Percentiles rank a stretch among this genome's conserved stretches.
phyloP scores from a whole-genome alignment of 2,797 vertebrate genomes.

The Sitta carolinensis region DNA sequence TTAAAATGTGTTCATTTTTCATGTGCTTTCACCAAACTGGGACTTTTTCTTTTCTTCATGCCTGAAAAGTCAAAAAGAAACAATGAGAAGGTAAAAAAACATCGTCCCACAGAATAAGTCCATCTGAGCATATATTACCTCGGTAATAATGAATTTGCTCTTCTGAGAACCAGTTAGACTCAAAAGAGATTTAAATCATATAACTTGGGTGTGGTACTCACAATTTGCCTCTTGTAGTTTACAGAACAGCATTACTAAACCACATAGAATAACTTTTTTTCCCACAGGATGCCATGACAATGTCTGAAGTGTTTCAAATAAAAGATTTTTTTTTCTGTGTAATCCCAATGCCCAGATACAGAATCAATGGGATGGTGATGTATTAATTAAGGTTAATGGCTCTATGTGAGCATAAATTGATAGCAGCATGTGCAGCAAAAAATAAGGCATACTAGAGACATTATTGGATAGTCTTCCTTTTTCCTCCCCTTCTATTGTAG shows the following conservation, averaged over 20 bases:
- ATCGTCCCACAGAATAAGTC: not conserved
- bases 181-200: not conserved
- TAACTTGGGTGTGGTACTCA: not conserved
- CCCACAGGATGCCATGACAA: not conserved
- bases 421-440: not conserved
- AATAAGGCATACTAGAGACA: not conserved
- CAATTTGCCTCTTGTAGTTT: not conserved
- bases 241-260: slow-evolving; percentile 1
- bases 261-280: not conserved
- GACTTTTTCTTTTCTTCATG: slow-evolving; percentile 77
- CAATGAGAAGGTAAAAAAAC: not conserved
- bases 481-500: accelerated
- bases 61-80: slow-evolving; percentile 65
- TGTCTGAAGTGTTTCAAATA: slow-evolving; percentile 10
- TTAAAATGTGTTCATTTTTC: slow-evolving; percentile 76
- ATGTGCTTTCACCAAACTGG: slow-evolving; percentile 22
- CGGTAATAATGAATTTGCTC: not conserved
- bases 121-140: not conserved
- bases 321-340: not conserved
- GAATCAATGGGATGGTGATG: not conserved
- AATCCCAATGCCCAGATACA: not conserved
- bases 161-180: not conserved
- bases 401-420: not conserved
- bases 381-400: not conserved
- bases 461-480: not conserved